These are phyloP conservation scores for Mesoligia furuncula DNA, from an alignment of 2,888 invertebrate species.

Conservation along the genomic window DNA sequence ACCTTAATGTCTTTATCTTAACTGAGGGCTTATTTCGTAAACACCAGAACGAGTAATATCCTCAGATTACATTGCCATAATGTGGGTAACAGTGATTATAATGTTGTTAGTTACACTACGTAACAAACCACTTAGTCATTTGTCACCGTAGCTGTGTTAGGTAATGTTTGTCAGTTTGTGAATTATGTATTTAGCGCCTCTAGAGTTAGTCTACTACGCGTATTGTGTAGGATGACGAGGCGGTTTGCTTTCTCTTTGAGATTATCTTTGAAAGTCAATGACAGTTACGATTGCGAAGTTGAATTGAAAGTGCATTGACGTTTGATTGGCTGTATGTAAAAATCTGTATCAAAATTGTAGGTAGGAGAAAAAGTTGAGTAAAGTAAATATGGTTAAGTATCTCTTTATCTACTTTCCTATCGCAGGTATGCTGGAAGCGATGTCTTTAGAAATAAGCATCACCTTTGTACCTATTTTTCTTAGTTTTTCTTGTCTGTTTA, in stretches of 20 bases:
- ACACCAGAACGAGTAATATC: constrained; percentile 19
- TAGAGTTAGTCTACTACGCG: constrained; percentile 18
- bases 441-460: neutral
- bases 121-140: constrained; percentile 48
- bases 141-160: constrained; percentile 48
- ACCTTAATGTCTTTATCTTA: constrained; percentile 17
- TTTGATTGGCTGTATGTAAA: neutral
- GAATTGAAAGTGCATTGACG: constrained; percentile 35
- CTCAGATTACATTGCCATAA: constrained; percentile 37
- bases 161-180: constrained; percentile 43
- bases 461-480: neutral
- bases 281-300: constrained; percentile 23
- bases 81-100: constrained; percentile 55
- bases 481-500: neutral
- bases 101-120: constrained; percentile 53
- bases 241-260: constrained; percentile 47
- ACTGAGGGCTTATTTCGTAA: constrained; percentile 26
- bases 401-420: neutral
- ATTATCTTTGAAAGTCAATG: constrained; percentile 49
- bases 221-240: constrained; percentile 26
- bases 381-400: neutral
- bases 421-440: neutral
- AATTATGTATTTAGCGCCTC: constrained; percentile 29
- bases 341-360: neutral
- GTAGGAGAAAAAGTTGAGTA: neutral